Conservation (phyloP, 2,113 vertebrate genomes). For the Marmota monax region DNA sequence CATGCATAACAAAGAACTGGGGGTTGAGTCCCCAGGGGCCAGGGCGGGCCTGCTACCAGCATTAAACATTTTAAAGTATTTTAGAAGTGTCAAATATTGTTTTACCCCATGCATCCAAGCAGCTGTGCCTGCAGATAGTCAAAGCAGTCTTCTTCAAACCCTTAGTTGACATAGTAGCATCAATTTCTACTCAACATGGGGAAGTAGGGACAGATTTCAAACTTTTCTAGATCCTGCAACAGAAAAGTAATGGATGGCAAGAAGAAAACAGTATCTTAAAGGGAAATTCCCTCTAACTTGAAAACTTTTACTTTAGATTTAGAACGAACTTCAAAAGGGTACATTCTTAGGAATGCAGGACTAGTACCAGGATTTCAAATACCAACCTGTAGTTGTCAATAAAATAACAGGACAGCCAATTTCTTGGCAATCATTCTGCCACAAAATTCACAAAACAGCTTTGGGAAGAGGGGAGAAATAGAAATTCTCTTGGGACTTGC, state of each 20-base stretch:
- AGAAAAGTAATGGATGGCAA: neutral
- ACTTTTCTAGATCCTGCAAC: conserved; percentile 33
- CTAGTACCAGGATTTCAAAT: neutral
- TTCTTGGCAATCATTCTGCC: neutral
- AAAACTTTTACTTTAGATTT: conserved; percentile 20
- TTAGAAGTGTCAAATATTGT: conserved; percentile 40
- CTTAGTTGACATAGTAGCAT: conserved; percentile 6
- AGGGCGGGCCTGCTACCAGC: too few species aligned
- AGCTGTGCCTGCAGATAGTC: conserved; percentile 51
- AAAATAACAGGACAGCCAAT: neutral
- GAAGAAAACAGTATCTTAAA: conserved; percentile 49
- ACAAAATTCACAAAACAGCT: neutral
- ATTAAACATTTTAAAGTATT: conserved; percentile 13
- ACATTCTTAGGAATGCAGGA: neutral
- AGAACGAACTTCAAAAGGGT: neutral
- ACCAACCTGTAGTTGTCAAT: neutral
- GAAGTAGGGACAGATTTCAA: conserved; percentile 25
- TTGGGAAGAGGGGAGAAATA: neutral
- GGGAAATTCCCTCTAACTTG: conserved; percentile 49
- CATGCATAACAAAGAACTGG: too few species aligned
- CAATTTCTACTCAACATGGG: conserved; percentile 49
- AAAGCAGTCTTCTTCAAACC: conserved; percentile 15
- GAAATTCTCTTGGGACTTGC: neutral
- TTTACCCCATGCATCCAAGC: neutral
- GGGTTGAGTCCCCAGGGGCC: too few species aligned